phyloP scores from a whole-genome alignment of 2,888 invertebrate species.

The Limnephilus marmoratus region DNA sequence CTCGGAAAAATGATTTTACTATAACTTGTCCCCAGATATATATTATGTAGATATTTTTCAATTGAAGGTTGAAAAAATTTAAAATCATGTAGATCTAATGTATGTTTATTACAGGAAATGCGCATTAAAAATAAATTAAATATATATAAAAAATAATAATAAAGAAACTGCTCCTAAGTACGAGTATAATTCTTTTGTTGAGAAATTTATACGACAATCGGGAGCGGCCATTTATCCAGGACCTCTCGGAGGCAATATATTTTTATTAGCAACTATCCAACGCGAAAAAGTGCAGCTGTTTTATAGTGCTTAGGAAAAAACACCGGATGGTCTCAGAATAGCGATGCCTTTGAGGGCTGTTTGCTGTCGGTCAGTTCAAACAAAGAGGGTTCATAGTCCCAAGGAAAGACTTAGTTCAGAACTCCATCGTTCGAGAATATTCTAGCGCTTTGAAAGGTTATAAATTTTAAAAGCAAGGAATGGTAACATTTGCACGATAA shows the following conservation, averaged over 20 bases:
- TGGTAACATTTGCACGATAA: not conserved
- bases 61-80: too few relatives aligned
- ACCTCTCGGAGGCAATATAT: not conserved
- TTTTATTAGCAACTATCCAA: not conserved
- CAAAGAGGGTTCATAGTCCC: not conserved
- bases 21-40: too few relatives aligned
- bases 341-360: not conserved
- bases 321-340: not conserved
- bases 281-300: not conserved
- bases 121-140: too few relatives aligned
- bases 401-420: not conserved
- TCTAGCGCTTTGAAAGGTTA: not conserved
- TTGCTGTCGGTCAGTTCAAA: not conserved
- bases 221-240: constrained; percentile 15
- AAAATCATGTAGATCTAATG: too few relatives aligned
- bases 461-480: not conserved
- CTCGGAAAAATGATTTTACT: too few relatives aligned
- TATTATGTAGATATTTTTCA: too few relatives aligned
- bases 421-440: not conserved
- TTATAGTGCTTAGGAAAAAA: not conserved
- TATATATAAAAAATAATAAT: too few relatives aligned
- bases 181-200: not conserved
- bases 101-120: too few relatives aligned
- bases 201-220: not conserved
- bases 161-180: too few relatives aligned